These are phyloP conservation scores for Laspeyria flexula DNA, from an alignment of 2,888 invertebrate species.

Conservation along the genomic window DNA sequence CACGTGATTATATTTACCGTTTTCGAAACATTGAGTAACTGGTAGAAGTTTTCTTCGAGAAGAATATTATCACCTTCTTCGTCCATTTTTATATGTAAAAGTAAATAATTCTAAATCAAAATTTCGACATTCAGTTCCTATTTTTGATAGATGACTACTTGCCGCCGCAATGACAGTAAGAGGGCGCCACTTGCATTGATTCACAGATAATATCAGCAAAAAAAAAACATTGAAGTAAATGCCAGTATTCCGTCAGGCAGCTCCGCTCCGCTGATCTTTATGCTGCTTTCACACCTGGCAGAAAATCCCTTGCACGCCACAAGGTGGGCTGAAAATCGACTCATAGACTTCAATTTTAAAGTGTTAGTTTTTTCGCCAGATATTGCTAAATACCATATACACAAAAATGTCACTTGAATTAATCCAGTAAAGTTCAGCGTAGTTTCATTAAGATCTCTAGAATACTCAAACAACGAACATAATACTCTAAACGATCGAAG, in stretches of 20 bases:
- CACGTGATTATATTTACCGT: constrained; percentile 88
- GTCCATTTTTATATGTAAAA: constrained; percentile 81
- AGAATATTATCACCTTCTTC: constrained; percentile 89
- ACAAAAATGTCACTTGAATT: too few relatives aligned
- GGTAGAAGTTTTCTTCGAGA: constrained; percentile 94
- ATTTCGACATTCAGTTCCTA: constrained; percentile 36
- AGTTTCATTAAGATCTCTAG: too few relatives aligned
- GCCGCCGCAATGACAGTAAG: constrained; percentile 51
- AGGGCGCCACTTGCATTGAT: constrained; percentile 29
- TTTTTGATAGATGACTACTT: constrained; percentile 41
- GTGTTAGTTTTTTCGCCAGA: too few relatives aligned
- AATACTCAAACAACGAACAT: too few relatives aligned
- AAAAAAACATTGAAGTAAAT: constrained; percentile 1
- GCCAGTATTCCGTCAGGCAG: constrained; percentile 10
- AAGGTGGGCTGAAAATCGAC: too few relatives aligned
- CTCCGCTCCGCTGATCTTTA: too few relatives aligned
- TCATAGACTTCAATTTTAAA: too few relatives aligned
- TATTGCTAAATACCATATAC: too few relatives aligned
- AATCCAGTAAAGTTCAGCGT: too few relatives aligned
- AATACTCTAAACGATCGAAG: too few relatives aligned
- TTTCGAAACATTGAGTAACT: constrained; percentile 93
- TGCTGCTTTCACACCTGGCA: too few relatives aligned
- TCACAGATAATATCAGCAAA: constrained; percentile 25
- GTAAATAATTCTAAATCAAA: constrained; percentile 40
- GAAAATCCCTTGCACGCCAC: too few relatives aligned